Evolutionary conservation across 1,140 invertebrate genomes (phyloP).

Genomic region (Triops longicaudatus): DNA sequence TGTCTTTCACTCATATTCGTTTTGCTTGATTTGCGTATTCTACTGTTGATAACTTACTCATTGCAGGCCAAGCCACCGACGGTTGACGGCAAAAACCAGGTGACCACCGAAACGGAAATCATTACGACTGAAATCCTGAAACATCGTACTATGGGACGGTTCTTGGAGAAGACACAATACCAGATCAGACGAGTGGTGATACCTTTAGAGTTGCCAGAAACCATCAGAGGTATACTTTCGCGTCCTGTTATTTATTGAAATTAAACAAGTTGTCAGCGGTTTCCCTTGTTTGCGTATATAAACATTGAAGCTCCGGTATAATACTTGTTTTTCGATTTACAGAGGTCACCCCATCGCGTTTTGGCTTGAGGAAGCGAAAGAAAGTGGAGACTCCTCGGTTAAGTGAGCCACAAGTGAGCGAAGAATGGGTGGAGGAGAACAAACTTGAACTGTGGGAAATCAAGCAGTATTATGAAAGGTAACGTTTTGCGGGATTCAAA

Average conservation of each 20-base stretch:
- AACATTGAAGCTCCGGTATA: conserved; percentile 39
- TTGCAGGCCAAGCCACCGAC: conserved; percentile 60
- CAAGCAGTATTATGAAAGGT: conserved; percentile 83
- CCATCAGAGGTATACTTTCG: conserved; percentile 41
- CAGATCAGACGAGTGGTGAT: conserved; percentile 87
- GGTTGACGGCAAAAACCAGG: conserved; percentile 80
- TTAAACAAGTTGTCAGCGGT: no score
- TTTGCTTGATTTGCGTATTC: not conserved
- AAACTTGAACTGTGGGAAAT: conserved; percentile 95
- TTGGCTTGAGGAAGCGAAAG: conserved; percentile 83
- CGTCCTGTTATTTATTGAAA: no score
- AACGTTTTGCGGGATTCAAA: no score
- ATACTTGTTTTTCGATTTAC: conserved; percentile 29
- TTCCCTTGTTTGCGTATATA: no score
- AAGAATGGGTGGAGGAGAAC: conserved; percentile 94
- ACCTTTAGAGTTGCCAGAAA: conserved; percentile 89
- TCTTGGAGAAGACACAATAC: conserved; percentile 83
- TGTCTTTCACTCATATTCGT: conserved; percentile 17
- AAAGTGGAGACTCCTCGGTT: conserved; percentile 80
- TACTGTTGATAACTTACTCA: conserved; percentile 13
- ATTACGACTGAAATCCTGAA: conserved; percentile 86
- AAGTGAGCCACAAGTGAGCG: conserved; percentile 79
- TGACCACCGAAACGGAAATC: conserved; percentile 93
- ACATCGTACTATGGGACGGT: conserved; percentile 76
- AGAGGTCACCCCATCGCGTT: conserved; percentile 89